A percentile compares a stretch with the other conserved stretches of the same genome.
Conservation (phyloP, 2,113 vertebrate genomes). For the Solea solea region DNA sequence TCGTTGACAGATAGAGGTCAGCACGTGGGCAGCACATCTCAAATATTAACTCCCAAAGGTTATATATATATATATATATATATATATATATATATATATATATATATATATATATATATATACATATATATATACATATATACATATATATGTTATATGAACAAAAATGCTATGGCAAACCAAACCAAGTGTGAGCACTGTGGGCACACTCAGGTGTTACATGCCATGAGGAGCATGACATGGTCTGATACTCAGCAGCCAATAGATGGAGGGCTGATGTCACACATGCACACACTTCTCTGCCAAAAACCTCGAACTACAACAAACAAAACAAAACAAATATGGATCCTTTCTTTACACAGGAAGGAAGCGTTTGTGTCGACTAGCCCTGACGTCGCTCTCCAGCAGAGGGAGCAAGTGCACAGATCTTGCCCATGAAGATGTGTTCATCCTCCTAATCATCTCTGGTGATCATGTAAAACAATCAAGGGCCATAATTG, state of each 20-base stretch:
- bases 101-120: too few species aligned
- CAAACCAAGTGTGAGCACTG: slow-evolving; percentile 5
- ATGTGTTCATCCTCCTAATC: background rate
- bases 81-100: too few species aligned
- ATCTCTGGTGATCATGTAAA: background rate
- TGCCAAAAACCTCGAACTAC: background rate
- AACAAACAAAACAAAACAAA: background rate
- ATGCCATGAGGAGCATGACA: slow-evolving; percentile 22
- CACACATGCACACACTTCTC: slow-evolving; percentile 11
- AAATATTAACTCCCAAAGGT: too few species aligned
- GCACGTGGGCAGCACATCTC: too few species aligned
- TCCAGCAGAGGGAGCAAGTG: slow-evolving; percentile 55
- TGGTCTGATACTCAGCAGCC: slow-evolving; percentile 67
- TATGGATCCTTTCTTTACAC: background rate
- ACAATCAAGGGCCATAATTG: too few species aligned
- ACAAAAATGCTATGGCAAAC: background rate
- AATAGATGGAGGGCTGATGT: slow-evolving; percentile 63
- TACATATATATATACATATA: too few species aligned
- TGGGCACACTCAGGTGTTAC: slow-evolving; percentile 42
- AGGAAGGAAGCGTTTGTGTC: background rate
- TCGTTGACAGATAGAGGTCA: too few species aligned
- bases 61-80: too few species aligned
- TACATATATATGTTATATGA: background rate
- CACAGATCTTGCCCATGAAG: background rate
- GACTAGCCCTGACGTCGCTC: background rate